A percentile compares a stretch with the other conserved stretches of the same genome.
Evolutionary conservation across 2,797 vertebrate genomes (phyloP).

Genomic region (Babyrousa celebensis): DNA sequence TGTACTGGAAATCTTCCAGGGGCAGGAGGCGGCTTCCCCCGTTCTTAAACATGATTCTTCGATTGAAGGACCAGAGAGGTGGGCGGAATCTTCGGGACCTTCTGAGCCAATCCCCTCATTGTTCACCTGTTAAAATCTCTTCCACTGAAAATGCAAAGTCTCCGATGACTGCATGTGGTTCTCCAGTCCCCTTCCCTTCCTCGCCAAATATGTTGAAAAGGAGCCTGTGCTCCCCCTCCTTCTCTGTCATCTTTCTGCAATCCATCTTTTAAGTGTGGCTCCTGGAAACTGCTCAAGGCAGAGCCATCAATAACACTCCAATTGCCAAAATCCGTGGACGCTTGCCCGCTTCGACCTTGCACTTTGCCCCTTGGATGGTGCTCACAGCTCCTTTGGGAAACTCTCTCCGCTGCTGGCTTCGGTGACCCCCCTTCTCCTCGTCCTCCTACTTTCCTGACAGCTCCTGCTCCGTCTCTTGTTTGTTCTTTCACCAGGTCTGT

Average conservation of each 20-base stretch:
- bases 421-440: background rate
- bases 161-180: background rate
- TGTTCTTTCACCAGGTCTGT: background rate
- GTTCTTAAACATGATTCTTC: background rate
- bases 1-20: background rate
- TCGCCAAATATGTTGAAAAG: background rate
- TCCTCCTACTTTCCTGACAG: background rate
- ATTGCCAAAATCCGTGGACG: background rate
- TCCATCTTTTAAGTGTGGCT: background rate
- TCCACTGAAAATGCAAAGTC: background rate
- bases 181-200: background rate
- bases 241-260: background rate
- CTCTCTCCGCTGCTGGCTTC: background rate
- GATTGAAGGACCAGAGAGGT: background rate
- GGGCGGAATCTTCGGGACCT: background rate
- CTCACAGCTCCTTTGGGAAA: background rate
- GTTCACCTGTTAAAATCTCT: slow-evolving; percentile 1
- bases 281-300: background rate
- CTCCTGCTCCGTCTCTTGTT: background rate
- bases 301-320: slow-evolving; percentile 31
- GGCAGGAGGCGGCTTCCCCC: background rate
- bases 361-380: background rate
- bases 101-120: background rate
- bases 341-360: background rate
- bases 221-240: background rate